Evolutionary conservation across 2,797 vertebrate genomes (phyloP).

Genomic region (Lindbergichthys nudifrons): DNA sequence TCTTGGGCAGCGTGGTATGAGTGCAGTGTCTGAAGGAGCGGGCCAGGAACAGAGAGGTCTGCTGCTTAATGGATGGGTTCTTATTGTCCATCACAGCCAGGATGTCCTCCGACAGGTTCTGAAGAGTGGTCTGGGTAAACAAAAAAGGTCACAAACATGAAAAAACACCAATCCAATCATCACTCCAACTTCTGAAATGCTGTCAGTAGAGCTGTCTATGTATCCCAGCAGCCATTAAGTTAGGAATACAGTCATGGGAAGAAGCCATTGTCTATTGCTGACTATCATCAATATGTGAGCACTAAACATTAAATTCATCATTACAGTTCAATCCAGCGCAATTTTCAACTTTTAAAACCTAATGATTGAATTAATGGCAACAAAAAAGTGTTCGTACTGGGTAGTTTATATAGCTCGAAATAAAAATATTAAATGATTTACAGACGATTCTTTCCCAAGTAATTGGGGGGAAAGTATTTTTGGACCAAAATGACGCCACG

Average conservation of each 20-base stretch:
- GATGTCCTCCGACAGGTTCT: constrained; percentile 95
- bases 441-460: too few species aligned
- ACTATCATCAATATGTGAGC: too few species aligned
- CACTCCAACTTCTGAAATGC: neutral
- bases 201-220: constrained; percentile 16
- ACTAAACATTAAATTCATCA: too few species aligned
- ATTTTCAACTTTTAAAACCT: too few species aligned
- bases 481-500: too few species aligned
- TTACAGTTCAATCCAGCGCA: too few species aligned
- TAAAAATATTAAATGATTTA: too few species aligned
- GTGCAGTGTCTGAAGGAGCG: constrained; percentile 95
- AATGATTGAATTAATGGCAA: too few species aligned
- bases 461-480: too few species aligned
- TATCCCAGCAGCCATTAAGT: constrained; percentile 2
- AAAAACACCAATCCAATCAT: neutral
- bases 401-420: too few species aligned
- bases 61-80: constrained; percentile 98
- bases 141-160: neutral
- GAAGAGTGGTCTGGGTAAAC: constrained; percentile 89
- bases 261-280: too few species aligned
- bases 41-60: constrained; percentile 95
- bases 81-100: constrained; percentile 98
- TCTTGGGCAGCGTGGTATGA: constrained; percentile 91
- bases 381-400: too few species aligned
- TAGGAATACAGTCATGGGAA: neutral